phyloP scores from a whole-genome alignment of 2,113 vertebrate species.

The Peucedramus taeniatus region DNA sequence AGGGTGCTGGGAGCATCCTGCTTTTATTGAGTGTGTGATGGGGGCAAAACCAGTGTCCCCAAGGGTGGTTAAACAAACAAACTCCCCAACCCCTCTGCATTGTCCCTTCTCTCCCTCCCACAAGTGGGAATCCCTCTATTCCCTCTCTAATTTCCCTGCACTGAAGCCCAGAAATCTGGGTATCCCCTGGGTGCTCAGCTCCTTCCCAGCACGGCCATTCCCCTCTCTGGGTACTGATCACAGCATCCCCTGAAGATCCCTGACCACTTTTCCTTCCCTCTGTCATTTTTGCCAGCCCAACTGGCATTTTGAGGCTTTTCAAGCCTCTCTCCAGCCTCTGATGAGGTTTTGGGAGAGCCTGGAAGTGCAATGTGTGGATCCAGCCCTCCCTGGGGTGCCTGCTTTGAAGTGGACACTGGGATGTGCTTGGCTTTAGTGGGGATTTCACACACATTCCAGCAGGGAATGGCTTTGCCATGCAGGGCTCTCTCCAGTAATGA shows the following conservation, averaged over 20 bases:
- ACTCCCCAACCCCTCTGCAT: fast-evolving
- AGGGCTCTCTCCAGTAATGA: not conserved
- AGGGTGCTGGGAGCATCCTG: not conserved
- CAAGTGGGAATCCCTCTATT: not conserved
- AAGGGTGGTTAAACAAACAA: not conserved
- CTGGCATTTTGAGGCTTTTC: not conserved
- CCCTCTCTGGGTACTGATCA: not conserved
- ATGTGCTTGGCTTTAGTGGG: not conserved
- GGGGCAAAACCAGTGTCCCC: not conserved
- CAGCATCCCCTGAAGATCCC: not conserved
- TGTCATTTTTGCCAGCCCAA: not conserved
- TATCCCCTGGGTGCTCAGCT: not conserved
- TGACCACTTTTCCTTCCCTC: not conserved
- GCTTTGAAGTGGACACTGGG: not conserved
- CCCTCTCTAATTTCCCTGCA: not conserved
- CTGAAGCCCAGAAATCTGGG: not conserved
- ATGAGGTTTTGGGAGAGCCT: slow-evolving; percentile 1
- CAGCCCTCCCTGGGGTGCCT: not conserved
- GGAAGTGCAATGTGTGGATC: not conserved
- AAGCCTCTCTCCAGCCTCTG: not conserved
- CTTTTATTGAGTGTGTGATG: fast-evolving
- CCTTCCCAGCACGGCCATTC: not conserved
- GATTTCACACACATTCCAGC: slow-evolving; percentile 38
- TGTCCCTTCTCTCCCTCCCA: not conserved
- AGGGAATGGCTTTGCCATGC: not conserved